Conservation (phyloP, 2,113 vertebrate genomes). For the Sebastes fasciatus region DNA sequence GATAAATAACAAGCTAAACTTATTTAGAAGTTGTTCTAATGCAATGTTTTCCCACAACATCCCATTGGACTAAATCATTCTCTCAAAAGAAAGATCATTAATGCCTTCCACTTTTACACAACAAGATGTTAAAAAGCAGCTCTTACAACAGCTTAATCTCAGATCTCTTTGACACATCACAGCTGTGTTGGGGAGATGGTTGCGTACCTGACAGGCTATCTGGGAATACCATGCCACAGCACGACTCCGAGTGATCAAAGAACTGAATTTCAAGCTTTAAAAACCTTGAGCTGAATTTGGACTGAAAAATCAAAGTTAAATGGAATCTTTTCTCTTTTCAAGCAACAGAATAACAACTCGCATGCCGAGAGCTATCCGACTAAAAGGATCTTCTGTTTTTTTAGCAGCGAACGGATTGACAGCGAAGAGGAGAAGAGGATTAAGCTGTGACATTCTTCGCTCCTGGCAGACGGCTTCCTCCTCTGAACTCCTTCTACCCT, state of each 20-base stretch:
- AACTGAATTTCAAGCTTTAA: constrained; percentile 6
- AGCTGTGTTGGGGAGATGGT: neutral
- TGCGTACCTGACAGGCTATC: constrained; percentile 28
- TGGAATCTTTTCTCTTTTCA: neutral
- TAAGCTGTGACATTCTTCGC: constrained; percentile 11
- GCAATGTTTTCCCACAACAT: neutral
- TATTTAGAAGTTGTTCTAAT: neutral
- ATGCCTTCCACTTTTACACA: neutral
- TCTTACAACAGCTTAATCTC: neutral
- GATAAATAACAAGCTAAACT: neutral
- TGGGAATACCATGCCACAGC: constrained; percentile 22
- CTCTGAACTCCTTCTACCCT: constrained; percentile 44
- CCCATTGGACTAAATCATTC: neutral
- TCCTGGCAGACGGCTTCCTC: constrained; percentile 34
- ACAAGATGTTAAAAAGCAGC: neutral
- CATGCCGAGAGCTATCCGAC: neutral
- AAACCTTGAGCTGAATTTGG: constrained; percentile 10
- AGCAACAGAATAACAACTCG: neutral
- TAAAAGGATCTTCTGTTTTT: constrained; percentile 35
- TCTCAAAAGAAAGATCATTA: neutral
- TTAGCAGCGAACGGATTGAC: constrained; percentile 17
- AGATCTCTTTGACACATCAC: constrained; percentile 33
- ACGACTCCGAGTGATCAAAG: constrained; percentile 46
- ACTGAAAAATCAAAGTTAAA: constrained; percentile 8
- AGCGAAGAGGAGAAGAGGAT: constrained; percentile 4